phyloP scores from a whole-genome alignment of 35 echinoderm and acorn worm genomes.

The Anneissia japonica region DNA sequence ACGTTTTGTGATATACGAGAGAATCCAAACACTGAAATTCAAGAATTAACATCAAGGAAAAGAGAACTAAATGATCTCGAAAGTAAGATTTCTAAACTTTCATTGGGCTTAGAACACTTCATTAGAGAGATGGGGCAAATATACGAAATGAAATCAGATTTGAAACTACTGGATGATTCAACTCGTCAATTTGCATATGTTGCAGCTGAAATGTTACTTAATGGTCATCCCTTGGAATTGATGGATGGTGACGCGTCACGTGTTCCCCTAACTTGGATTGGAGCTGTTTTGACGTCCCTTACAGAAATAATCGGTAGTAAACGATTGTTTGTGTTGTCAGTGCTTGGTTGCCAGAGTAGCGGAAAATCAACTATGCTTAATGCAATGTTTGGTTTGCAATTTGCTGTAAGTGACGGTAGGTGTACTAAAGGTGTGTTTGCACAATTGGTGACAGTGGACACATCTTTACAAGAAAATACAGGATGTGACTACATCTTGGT shows the following conservation, averaged over 20 bases:
- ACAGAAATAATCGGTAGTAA: not conserved
- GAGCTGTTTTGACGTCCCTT: slow-evolving; percentile 3
- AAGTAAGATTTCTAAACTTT: not conserved
- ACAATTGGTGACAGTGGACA: slow-evolving; percentile 10
- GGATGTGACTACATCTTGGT: slow-evolving; percentile 14
- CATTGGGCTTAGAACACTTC: slow-evolving; percentile 19
- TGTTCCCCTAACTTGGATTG: slow-evolving; percentile 32
- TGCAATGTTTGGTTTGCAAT: slow-evolving; percentile 22
- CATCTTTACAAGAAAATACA: not conserved
- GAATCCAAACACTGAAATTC: not conserved
- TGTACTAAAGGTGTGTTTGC: slow-evolving; percentile 35
- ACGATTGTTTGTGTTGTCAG: slow-evolving; percentile 3
- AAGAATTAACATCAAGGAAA: not conserved
- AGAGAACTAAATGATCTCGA: not conserved
- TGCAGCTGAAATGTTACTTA: slow-evolving; percentile 22
- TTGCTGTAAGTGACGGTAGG: slow-evolving; percentile 30
- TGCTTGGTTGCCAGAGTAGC: slow-evolving; percentile 30
- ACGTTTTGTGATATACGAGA: not conserved
- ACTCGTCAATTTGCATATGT: not conserved
- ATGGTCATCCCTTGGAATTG: slow-evolving; percentile 25
- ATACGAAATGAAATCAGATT: slow-evolving; percentile 11
- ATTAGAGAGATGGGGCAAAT: slow-evolving; percentile 17
- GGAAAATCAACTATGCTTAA: slow-evolving; percentile 40
- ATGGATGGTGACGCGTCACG: slow-evolving; percentile 16
- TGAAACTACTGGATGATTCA: not conserved